Evolutionary conservation across 2,113 vertebrate genomes (phyloP).

Genomic region (Pimephales promelas): DNA sequence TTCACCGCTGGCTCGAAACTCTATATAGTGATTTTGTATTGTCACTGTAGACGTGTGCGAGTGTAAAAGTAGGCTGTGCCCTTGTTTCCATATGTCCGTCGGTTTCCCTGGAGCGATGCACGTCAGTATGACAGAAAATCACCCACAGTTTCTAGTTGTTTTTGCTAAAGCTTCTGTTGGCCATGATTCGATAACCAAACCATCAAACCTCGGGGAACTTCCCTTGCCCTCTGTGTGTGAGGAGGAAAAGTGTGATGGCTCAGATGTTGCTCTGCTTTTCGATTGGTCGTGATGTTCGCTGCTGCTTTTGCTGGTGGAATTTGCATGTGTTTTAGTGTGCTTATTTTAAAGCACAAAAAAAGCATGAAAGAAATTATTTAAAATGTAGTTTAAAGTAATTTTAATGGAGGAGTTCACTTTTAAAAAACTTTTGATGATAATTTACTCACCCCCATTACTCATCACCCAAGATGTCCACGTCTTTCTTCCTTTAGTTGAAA

Average conservation of each 20-base stretch:
- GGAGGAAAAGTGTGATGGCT: background rate
- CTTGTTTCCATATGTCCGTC: conserved; percentile 34
- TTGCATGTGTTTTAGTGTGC: background rate
- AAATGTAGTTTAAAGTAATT: background rate
- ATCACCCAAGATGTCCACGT: too few species aligned
- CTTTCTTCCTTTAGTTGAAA: too few species aligned
- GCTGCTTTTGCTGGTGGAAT: background rate
- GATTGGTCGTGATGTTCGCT: background rate
- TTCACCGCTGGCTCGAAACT: background rate
- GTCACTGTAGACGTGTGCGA: conserved; percentile 8
- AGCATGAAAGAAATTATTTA: background rate
- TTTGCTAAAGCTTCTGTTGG: conserved; percentile 23
- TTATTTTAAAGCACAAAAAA: background rate
- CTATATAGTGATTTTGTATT: background rate
- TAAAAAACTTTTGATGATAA: too few species aligned
- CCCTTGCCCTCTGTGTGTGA: background rate
- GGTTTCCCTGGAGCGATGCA: conserved; percentile 37
- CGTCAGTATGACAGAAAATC: background rate
- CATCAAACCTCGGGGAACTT: conserved; percentile 16
- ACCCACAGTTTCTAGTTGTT: background rate
- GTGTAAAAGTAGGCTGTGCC: conserved; percentile 13
- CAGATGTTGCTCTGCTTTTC: background rate
- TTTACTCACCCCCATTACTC: too few species aligned
- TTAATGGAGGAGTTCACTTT: too few species aligned
- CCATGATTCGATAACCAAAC: conserved; percentile 25